These are phyloP conservation scores for Danaus chrysippus DNA, from an alignment of 2,888 invertebrate species.

Conservation along the genomic window DNA sequence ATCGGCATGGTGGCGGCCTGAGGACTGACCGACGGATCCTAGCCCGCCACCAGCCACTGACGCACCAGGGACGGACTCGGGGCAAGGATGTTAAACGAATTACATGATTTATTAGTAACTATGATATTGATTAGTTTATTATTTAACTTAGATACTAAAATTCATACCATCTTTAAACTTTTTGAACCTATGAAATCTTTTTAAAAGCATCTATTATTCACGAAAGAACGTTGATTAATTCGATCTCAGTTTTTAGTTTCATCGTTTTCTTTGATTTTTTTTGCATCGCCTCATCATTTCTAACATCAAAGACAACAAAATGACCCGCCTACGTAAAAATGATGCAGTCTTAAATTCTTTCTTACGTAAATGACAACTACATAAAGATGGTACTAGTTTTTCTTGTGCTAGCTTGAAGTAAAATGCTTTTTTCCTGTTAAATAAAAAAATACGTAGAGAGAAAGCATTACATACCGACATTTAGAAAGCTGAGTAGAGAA, in stretches of 20 bases:
- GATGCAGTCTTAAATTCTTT: background rate
- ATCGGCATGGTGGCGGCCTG: slow-evolving; percentile 65
- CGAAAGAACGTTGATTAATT: too few species aligned
- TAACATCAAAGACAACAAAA: slow-evolving; percentile 5
- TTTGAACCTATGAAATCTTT: too few species aligned
- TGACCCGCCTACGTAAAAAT: background rate
- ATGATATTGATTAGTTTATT: too few species aligned
- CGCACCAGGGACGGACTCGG: slow-evolving; percentile 61
- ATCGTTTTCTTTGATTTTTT: background rate
- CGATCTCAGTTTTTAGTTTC: background rate
- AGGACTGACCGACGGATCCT: slow-evolving; percentile 49
- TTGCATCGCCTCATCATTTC: background rate
- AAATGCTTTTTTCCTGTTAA: background rate
- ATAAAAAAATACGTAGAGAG: background rate
- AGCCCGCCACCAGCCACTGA: slow-evolving; percentile 33
- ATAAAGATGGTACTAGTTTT: too few species aligned
- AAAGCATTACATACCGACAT: slow-evolving; percentile 32
- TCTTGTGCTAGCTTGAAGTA: too few species aligned
- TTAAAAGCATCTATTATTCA: too few species aligned
- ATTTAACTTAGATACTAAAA: too few species aligned
- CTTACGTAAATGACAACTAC: background rate
- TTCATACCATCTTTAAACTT: too few species aligned
- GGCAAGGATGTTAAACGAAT: slow-evolving; percentile 35
- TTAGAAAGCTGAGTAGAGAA: slow-evolving; percentile 82
- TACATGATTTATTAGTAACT: too few species aligned